Evolutionary conservation across 2,888 invertebrate species (phyloP), one percentile per base, ranked within the genome.

Genomic region (Dolomedes plantarius): DNA sequence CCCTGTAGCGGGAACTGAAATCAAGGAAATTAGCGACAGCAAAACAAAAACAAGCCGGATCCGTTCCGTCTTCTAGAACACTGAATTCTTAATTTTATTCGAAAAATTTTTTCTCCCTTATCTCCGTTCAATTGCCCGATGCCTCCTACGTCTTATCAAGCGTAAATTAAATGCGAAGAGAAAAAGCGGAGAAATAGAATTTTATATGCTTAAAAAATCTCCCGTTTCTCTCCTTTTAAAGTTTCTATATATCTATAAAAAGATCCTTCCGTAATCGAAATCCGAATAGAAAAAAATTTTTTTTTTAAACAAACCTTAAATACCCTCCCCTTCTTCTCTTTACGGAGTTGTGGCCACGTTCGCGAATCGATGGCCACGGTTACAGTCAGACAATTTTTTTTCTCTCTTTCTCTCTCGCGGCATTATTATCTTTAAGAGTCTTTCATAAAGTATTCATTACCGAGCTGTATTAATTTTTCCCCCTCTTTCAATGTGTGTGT

Each of bases 391-490:
- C n/a, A n/a, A n/a, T n/a, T n/a, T n/a, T n/a, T n/a, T n/a, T n/a
- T n/a, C n/a, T n/a, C n/a, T 62, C 50, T 76, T 76, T 75, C 71
- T 75, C 76, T 76, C 62, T 75, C 74, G 69, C 75, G 81, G 74
- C 1, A n/a, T 62, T 39, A 41, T 46, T 46, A 41, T 16, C 65
- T 76, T 76, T 67, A 76, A 32, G 69, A 76, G 69, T 65, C 71
- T 73, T 78, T 78, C 85, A 85, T 85, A 85, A 85, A 85, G 85
- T 85, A 85, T 85, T 85, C 85, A 85, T 85, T 85, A 78, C 78
- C 16, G 73, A 85, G 39, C 56, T 28, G 78, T 68, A 73, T 72
- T 83, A 77, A 78, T 85, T 85, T 80, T 83, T 73, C 74, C 32
- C 39, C 29, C 29, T 32, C n/a, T n/a, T n/a, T n/a, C n/a, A n/a